Evolutionary conservation across 2,888 invertebrate genomes (phyloP), one percentile per base, ranked within the genome.

Genomic region (Drosophila parthenogenetica): DNA sequence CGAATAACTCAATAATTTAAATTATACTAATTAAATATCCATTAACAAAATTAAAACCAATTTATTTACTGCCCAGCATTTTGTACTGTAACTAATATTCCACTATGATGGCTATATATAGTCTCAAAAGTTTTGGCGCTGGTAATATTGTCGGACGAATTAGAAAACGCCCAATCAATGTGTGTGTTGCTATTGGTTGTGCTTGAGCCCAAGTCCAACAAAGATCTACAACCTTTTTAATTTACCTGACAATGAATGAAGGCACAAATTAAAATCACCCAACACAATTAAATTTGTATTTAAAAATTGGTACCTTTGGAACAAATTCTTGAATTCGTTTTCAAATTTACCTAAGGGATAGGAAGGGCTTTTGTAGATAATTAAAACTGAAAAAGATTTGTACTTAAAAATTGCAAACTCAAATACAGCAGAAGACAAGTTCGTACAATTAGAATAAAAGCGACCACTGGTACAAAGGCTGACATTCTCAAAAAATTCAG

Each of bases 91-190:
- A 22, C 22, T 22, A 22, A 22, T 22, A 22, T 22, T 22, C 22
- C 22, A 22, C 22, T 22, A 22, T 22, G 22, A 22, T 22, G 22
- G 5, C 22, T 22, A 32, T 32, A 32, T 11, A 32, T 11, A 11
- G 32, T 32, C 11, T 32, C 32, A 32, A 32, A 32, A 11, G 32
- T 32, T 11, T 32, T 32, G 8, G 32, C 32, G 32, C 32, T 32
- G 32, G 11, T 5, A 5, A 11, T 37, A 37, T n/a, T n/a, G 13
- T n/a, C 13, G 5, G 37, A 37, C 0, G n/a, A 32, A 48, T 48
- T 48, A 29, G 48, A 48, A 32, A 22, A 48, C 14, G 48, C 32
- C 16, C 48, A 48, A 48, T 48, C 48, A 48, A 48, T 48, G 4
- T 48, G 32, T 14, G 32, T 32, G 11, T 48, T 10, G 4, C 29